These are phyloP conservation scores for Anoplopoma fimbria DNA, from an alignment of 2,113 vertebrate genomes.

Conservation along the genomic window DNA sequence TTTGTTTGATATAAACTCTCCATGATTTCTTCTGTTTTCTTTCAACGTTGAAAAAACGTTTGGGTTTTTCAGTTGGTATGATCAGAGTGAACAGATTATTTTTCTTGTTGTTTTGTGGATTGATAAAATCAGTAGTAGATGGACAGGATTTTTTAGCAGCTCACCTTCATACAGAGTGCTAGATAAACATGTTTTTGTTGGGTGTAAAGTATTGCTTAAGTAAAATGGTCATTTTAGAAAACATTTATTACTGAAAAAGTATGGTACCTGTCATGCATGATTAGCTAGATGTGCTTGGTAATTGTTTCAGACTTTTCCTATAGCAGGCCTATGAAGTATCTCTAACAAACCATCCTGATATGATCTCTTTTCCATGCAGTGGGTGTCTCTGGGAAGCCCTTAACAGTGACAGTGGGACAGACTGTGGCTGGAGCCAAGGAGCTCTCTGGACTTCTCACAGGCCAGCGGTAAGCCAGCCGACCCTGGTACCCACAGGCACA, in stretches of 20 bases:
- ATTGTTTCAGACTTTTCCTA: neutral
- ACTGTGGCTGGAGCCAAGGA: conserved; percentile 88
- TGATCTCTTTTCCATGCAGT: conserved; percentile 50
- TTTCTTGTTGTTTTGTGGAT: neutral
- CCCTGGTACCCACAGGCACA: conserved; percentile 17
- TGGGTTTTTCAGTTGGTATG: neutral
- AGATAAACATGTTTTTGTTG: neutral
- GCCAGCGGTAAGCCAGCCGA: conserved; percentile 86
- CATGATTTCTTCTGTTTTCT: neutral
- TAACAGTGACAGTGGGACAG: conserved; percentile 86
- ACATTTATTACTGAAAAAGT: neutral
- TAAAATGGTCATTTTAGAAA: conserved; percentile 1
- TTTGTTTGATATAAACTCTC: neutral
- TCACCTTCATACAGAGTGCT: neutral
- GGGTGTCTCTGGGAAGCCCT: conserved; percentile 86
- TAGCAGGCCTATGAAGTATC: neutral
- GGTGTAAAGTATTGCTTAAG: neutral
- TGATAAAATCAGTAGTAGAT: conserved; percentile 5
- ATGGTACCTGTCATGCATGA: neutral
- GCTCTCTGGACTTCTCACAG: conserved; percentile 88
- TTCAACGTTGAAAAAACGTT: neutral
- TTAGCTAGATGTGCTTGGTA: neutral
- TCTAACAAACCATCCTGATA: neutral
- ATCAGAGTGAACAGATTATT: neutral
- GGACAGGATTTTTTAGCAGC: neutral